Conservation (phyloP, 2,888 invertebrate species). For the Protonemura montana region DNA sequence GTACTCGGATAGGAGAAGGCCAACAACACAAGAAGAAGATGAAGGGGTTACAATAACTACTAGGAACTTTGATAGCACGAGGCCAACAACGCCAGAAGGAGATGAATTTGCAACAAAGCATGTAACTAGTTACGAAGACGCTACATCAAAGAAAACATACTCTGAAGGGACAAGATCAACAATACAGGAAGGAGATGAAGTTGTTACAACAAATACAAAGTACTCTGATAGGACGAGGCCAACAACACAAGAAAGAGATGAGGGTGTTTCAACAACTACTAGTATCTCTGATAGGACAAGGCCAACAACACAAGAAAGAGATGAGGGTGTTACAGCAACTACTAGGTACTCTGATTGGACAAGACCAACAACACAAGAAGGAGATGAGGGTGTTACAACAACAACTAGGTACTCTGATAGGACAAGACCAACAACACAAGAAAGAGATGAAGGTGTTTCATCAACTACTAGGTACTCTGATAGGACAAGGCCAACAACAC, state of each 20-base stretch:
- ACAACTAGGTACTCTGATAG: not conserved
- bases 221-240: no score
- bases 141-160: not conserved
- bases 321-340: no score
- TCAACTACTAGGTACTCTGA: not conserved
- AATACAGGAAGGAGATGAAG: not conserved
- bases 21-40: not conserved
- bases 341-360: no score
- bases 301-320: not conserved
- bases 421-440: not conserved
- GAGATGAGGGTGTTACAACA: not conserved
- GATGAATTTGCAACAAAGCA: no score
- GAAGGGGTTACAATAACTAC: not conserved
- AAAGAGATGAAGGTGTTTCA: not conserved
- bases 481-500: not conserved
- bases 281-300: no score
- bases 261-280: no score
- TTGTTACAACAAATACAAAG: no score
- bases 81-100: not conserved
- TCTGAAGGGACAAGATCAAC: not conserved
- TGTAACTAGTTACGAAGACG: no score
- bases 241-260: no score
- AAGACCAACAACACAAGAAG: no score
- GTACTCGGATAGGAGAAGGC: not conserved
- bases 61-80: not conserved